Evolutionary conservation across 2,797 vertebrate species (phyloP), one percentile per base, ranked within the genome.

Genomic region (Liparis tanakae): DNA sequence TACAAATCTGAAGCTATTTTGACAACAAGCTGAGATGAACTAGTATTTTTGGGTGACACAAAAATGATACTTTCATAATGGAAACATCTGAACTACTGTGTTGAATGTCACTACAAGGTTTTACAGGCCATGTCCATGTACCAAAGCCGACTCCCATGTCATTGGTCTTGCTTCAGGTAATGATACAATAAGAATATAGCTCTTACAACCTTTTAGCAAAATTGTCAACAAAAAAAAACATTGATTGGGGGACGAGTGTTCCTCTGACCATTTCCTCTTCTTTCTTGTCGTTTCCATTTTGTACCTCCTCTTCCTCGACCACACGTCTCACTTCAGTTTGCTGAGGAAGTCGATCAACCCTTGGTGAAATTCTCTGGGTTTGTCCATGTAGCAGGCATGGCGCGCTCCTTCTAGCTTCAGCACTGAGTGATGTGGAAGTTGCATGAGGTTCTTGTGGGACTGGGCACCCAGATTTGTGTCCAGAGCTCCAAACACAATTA

Each of bases 381-480:
- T 95, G 91, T 99, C 97, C 94, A 98, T 92, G 93, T 99, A 99
- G 88, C 98, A 98, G 71, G 97, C 97, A 0, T 99, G 98, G 6
- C 96, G 95, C 0, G 97, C 97, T 0, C 91, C 89, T 0, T 88
- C 88, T 61, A 99, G 79, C 85, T 95, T 92, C 0, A 95, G 93
- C 59, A 95, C 94, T 0, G 58, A 93, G 90, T 96, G 95, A 82
- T 92, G 70, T 3, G 97, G 97, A 73, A 99, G 94, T 74, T 97
- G 94, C 50, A 83, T 94, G 61, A 98, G 96, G 86, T 94, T 98
- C 93, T 91, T 95, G 90, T 98, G 94, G n/a, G 98, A 97, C 85
- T 97, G 95, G 39, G 55, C 90, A 1, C 96, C 97, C 84, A 98
- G 91, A 61, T 92, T 89, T 1, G 90, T 94, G 86, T 99, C 98